Evolutionary conservation across 2,797 vertebrate genomes (phyloP).

Genomic region (Clarias laeviceps): DNA sequence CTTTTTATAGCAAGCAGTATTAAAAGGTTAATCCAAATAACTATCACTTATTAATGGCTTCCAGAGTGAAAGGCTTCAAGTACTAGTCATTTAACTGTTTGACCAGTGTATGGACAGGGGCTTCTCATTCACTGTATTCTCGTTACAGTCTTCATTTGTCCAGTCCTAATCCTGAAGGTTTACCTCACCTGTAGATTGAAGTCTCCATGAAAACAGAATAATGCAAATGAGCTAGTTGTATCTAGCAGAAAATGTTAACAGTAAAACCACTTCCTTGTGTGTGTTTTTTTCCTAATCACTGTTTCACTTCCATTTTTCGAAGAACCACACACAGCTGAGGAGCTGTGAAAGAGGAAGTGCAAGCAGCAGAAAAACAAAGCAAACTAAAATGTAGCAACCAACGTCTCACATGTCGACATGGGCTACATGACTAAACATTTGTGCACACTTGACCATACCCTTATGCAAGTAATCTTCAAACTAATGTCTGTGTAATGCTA

Average conservation of each 20-base stretch:
- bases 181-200: background rate
- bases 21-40: too few relatives aligned
- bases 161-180: slow-evolving; percentile 12
- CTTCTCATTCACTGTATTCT: background rate
- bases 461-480: background rate
- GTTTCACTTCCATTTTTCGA: slow-evolving; percentile 30
- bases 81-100: background rate
- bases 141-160: slow-evolving; percentile 6
- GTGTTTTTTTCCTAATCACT: slow-evolving; percentile 1
- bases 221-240: slow-evolving; percentile 48
- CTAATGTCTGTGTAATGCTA: background rate
- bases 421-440: background rate
- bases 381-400: background rate
- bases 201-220: slow-evolving; percentile 48
- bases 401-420: background rate
- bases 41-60: too few relatives aligned
- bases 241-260: slow-evolving; percentile 43
- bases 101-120: too few relatives aligned
- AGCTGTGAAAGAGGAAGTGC: background rate
- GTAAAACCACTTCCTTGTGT: slow-evolving; percentile 17
- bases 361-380: background rate
- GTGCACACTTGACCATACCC: too few relatives aligned
- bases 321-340: background rate
- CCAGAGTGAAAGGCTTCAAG: too few relatives aligned
- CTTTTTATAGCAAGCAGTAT: too few relatives aligned